Conservation (phyloP, 2,888 invertebrate species). For the Heliconius aoede region DNA sequence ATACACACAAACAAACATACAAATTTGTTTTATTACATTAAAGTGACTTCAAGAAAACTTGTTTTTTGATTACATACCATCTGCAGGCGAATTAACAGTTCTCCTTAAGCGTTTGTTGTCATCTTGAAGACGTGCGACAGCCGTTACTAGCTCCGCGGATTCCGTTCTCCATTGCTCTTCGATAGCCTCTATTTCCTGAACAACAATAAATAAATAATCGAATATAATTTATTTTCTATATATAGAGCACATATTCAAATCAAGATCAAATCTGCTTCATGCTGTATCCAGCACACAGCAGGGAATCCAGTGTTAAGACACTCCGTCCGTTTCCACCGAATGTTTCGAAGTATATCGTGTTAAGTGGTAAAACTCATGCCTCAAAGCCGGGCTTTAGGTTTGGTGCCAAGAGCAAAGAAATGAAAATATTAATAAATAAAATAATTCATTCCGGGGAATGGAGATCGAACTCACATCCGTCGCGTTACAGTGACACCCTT, state of each 20-base stretch:
- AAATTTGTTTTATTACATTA: background rate
- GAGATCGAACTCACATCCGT: too few species aligned
- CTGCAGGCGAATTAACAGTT: constrained; percentile 75
- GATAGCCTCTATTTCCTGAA: constrained; percentile 96
- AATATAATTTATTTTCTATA: background rate
- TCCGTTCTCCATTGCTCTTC: constrained; percentile 98
- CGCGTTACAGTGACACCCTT: too few species aligned
- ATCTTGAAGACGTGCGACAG: constrained; percentile 93
- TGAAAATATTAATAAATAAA: too few species aligned
- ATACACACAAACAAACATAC: background rate
- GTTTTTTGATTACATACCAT: constrained; percentile 62
- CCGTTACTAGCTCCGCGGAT: constrained; percentile 93
- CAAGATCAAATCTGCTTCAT: too few species aligned
- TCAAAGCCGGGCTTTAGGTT: too few species aligned
- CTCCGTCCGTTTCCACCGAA: too few species aligned
- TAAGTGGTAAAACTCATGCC: too few species aligned
- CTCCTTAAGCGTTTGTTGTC: constrained; percentile 92
- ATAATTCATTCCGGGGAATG: too few species aligned
- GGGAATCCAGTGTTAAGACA: too few species aligned
- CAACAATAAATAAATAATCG: constrained; percentile 8
- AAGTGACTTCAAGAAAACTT: background rate
- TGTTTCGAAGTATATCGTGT: too few species aligned
- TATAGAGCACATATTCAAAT: background rate
- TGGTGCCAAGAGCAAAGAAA: too few species aligned
- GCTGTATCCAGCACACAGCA: too few species aligned